These are phyloP conservation scores for Mionectes olivaceus DNA, from an alignment of 2,797 vertebrate genomes.

Conservation along the genomic window DNA sequence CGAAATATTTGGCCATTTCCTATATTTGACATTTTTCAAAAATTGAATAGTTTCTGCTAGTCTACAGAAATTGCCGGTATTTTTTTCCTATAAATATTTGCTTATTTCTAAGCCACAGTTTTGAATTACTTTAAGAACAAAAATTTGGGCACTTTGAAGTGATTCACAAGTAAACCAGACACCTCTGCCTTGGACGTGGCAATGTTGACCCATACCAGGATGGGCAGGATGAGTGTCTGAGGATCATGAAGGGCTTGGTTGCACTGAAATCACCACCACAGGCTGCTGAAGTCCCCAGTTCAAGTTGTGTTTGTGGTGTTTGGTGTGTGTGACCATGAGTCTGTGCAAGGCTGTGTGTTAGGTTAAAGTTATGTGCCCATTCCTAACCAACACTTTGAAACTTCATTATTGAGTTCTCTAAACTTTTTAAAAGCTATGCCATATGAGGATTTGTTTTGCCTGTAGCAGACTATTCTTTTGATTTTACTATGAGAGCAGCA, in stretches of 20 bases:
- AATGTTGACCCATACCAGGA: neutral
- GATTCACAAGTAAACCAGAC: neutral
- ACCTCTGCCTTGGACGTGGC: neutral
- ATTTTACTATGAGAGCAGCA: neutral
- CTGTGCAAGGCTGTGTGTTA: neutral
- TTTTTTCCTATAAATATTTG: neutral
- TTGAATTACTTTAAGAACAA: neutral
- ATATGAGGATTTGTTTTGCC: neutral
- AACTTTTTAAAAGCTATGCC: neutral
- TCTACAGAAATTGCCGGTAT: neutral
- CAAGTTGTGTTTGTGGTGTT: neutral
- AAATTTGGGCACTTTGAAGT: neutral
- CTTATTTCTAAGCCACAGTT: neutral
- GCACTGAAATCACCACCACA: neutral
- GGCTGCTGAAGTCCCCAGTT: neutral
- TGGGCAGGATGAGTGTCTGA: neutral
- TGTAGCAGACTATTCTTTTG: neutral
- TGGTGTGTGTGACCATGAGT: neutral
- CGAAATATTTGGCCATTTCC: neutral
- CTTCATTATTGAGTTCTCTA: neutral
- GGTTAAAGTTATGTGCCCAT: accelerated
- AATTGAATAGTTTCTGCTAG: neutral
- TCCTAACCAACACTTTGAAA: neutral
- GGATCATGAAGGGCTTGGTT: neutral
- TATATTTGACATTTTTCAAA: neutral